Conservation (phyloP, 2,797 vertebrate genomes). For the Allochrocebus solatus region DNA sequence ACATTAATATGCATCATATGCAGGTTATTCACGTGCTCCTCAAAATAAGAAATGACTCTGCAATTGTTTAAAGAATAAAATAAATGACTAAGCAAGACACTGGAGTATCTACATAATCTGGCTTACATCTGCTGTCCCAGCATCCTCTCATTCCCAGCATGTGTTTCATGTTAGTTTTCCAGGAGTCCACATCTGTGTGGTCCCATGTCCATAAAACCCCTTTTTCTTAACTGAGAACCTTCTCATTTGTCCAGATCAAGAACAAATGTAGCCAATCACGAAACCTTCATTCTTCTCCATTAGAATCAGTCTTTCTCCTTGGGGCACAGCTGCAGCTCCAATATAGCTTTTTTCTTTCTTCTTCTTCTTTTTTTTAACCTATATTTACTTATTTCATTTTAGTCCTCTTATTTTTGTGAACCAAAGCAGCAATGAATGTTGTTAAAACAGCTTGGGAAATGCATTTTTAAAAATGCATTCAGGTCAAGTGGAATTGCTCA, state of each 20-base stretch:
- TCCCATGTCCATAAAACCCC: background rate
- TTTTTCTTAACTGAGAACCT: background rate
- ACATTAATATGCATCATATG: background rate
- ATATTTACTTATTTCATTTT: background rate
- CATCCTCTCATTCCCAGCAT: background rate
- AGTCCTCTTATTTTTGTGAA: background rate
- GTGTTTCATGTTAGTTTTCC: background rate
- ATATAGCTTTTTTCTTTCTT: background rate
- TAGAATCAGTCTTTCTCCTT: background rate
- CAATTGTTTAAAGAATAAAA: background rate
- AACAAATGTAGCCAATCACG: background rate
- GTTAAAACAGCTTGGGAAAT: background rate
- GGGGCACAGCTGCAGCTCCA: background rate
- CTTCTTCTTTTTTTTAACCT: background rate
- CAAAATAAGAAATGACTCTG: background rate
- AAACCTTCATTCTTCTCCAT: background rate
- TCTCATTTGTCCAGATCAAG: constrained; percentile 9
- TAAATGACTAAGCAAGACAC: background rate
- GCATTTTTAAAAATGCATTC: background rate
- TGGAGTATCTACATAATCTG: background rate
- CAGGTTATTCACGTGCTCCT: background rate
- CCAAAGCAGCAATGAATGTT: background rate
- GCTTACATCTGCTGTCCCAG: background rate
- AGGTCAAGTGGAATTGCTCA: background rate
- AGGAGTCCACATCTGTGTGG: constrained; percentile 16